These are phyloP conservation scores for Pegoplata infirma DNA, from an alignment of 2,888 invertebrate genomes.

Conservation along the genomic window DNA sequence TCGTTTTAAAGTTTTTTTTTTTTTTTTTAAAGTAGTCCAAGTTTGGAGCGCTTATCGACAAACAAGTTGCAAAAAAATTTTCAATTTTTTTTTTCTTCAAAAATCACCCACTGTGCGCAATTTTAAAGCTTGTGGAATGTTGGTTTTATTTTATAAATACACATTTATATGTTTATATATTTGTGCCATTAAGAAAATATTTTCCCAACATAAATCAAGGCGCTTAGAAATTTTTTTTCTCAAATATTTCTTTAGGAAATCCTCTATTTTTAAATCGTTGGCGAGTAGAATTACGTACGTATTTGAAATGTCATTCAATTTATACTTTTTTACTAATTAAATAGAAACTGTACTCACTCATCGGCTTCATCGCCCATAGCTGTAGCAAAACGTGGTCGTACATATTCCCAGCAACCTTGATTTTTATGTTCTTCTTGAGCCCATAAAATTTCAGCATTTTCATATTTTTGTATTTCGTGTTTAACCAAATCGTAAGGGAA, in stretches of 20 bases:
- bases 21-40: too few relatives aligned
- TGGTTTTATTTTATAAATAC: too few relatives aligned
- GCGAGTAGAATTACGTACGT: not conserved
- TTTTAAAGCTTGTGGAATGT: too few relatives aligned
- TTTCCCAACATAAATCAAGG: too few relatives aligned
- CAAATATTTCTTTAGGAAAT: not conserved
- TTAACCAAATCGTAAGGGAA: slow-evolving; percentile 91
- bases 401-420: slow-evolving; percentile 88
- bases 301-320: too few relatives aligned
- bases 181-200: too few relatives aligned
- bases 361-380: slow-evolving; percentile 85
- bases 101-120: too few relatives aligned
- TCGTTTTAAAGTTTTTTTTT: too few relatives aligned
- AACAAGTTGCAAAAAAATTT: too few relatives aligned
- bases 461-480: slow-evolving; percentile 84
- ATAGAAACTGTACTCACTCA: slow-evolving; percentile 71
- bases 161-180: too few relatives aligned
- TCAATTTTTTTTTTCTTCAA: too few relatives aligned
- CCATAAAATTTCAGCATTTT: slow-evolving; percentile 85
- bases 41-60: too few relatives aligned
- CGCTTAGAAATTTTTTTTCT: not conserved
- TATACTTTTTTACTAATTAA: not conserved
- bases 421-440: slow-evolving; percentile 95
- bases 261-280: not conserved
- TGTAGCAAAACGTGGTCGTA: slow-evolving; percentile 84